Evolutionary conservation across 2,797 vertebrate species (phyloP).

Genomic region (Myotis pilosus): DNA sequence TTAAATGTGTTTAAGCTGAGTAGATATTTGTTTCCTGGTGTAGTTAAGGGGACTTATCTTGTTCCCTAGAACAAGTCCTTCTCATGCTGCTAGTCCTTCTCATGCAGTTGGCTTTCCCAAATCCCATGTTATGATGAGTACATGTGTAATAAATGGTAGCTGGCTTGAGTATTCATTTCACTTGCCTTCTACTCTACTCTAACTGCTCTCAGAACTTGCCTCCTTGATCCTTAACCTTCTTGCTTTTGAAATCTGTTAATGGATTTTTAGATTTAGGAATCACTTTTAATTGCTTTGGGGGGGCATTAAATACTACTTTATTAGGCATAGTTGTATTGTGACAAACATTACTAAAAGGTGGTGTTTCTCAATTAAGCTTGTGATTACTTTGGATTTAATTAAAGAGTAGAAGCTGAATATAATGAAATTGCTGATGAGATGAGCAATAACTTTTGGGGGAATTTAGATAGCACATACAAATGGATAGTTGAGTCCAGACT

Average conservation of each 20-base stretch:
- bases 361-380: not conserved
- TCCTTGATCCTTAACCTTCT: not conserved
- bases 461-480: not conserved
- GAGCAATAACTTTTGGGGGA: not conserved
- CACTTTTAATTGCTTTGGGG: not conserved
- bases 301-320: not conserved
- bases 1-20: not conserved
- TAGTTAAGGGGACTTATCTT: not conserved
- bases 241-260: constrained; percentile 18
- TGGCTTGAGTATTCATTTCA: not conserved
- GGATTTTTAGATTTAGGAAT: not conserved
- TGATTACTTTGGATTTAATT: not conserved
- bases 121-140: not conserved
- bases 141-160: not conserved
- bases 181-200: not conserved
- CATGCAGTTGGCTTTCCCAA: not conserved
- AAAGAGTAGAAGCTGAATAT: not conserved
- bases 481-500: not conserved
- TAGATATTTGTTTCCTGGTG: not conserved
- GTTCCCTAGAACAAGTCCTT: not conserved
- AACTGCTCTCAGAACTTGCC: not conserved
- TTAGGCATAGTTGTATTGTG: not conserved
- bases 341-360: not conserved
- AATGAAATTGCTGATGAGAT: not conserved
- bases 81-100: not conserved